Evolutionary conservation across 2,888 invertebrate genomes (phyloP), one percentile per base, ranked within the genome.

Genomic region (Papilio demoleus): DNA sequence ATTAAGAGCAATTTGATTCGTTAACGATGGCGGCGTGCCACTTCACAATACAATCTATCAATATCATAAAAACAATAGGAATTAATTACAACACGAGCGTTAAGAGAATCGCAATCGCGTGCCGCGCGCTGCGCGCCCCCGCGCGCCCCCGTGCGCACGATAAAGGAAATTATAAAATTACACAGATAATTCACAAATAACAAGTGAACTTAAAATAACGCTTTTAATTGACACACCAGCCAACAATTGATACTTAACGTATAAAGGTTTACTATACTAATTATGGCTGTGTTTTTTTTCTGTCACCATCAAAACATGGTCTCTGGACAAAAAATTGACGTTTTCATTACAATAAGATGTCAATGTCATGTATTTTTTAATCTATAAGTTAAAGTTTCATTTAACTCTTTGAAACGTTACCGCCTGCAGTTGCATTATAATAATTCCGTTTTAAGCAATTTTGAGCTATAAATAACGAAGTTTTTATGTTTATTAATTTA

Each of bases 31-130:
- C 42, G 9, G 63, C 63, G 45, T 19, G 36, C 50, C 22, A 27
- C 27, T 64, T 27, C 27, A 50, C 40, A 47, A 47, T 86, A 85
- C 84, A 79, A 85, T 84, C 81, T 81, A 86, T 86, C 82, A 85
- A 84, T 85, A 81, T 85, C 79, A 72, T 80, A 84, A 85, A 88
- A 86, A 87, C 86, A 88, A 87, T 88, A 78, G 80, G 77, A 79
- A 79, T 74, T 75, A 78, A 78, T 79, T 80, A 79, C 83, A 81
- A 84, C 82, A 78, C 77, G 81, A 79, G 82, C 83, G 83, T 6
- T 24, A 72, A 79, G 77, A 81, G 78, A 87, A 87, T 86, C 77
- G 82, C 76, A 79, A 77, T 79, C 83, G 82, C 83, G 84, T 81
- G 87, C 83, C 42, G 42, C 42, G 17, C 17, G 3, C 42, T n/a